Conservation (phyloP, 2,113 vertebrate genomes). For the Malaclemys terrapin region DNA sequence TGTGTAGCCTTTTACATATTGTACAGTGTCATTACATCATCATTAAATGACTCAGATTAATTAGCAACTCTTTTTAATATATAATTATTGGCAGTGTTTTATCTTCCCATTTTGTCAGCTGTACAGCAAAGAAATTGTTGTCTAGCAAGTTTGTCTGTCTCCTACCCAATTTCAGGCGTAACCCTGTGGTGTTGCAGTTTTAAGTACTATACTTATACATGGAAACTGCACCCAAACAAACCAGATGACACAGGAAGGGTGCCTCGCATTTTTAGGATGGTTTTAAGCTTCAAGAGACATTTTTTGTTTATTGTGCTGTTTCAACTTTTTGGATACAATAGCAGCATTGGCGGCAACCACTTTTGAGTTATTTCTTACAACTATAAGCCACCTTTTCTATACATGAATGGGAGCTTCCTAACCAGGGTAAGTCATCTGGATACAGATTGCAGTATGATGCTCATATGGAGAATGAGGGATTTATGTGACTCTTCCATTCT, state of each 20-base stretch:
- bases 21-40: constrained; percentile 18
- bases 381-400: rapidly evolving
- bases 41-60: not conserved
- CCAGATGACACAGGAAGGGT: not conserved
- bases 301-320: not conserved
- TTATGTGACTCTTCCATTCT: not conserved
- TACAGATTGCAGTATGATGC: not conserved
- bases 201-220: not conserved
- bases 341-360: rapidly evolving
- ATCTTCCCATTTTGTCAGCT: constrained; percentile 58
- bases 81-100: constrained; percentile 60
- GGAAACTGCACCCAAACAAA: not conserved
- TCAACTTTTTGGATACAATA: not conserved
- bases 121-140: constrained; percentile 63
- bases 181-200: not conserved
- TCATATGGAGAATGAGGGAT: not conserved
- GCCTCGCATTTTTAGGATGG: not conserved
- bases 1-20: rapidly evolving
- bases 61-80: constrained; percentile 11
- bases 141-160: constrained; percentile 70
- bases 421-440: constrained; percentile 58
- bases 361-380: rapidly evolving
- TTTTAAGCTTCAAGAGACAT: not conserved
- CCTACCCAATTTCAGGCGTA: constrained; percentile 51
- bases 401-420: constrained; percentile 22